phyloP scores from a whole-genome alignment of 2,888 invertebrate genomes.

The Ypsolopha scabrella region DNA sequence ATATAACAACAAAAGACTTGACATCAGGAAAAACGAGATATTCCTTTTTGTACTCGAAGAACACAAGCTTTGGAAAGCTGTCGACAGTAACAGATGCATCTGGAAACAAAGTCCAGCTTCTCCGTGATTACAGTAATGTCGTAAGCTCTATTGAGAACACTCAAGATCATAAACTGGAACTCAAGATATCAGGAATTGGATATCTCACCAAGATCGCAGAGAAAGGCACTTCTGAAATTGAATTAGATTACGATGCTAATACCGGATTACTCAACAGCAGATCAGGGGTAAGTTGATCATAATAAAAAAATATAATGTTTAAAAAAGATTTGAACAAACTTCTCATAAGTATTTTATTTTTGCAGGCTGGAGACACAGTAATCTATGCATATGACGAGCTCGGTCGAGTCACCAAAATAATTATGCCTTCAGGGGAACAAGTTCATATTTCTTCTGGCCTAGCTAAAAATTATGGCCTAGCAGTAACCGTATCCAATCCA shows the following conservation, averaged over 20 bases:
- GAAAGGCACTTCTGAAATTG: constrained; percentile 89
- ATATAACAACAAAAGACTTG: constrained; percentile 93
- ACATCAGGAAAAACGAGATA: constrained; percentile 96
- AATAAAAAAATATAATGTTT: neutral
- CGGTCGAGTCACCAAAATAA: constrained; percentile 87
- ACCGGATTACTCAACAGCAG: constrained; percentile 88
- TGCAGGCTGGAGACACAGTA: constrained; percentile 85
- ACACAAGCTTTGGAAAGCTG: constrained; percentile 94
- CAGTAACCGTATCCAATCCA: constrained; percentile 76
- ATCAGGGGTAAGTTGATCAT: constrained; percentile 74
- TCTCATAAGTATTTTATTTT: constrained; percentile 13
- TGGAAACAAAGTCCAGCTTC: constrained; percentile 91
- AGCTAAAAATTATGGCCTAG: constrained; percentile 81
- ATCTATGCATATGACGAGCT: constrained; percentile 93
- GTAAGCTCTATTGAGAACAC: constrained; percentile 96
- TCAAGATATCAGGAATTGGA: constrained; percentile 93
- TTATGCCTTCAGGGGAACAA: constrained; percentile 92
- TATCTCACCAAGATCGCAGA: constrained; percentile 89
- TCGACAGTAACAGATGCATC: constrained; percentile 95
- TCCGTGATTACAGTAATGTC: constrained; percentile 91
- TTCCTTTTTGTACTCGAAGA: constrained; percentile 96
- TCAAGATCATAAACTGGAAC: constrained; percentile 91
- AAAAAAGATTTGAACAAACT: neutral
- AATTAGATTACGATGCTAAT: constrained; percentile 91
- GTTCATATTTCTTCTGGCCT: constrained; percentile 83